Base-by-base conservation (phyloP, 2,113 vertebrate species). In the Nanorana parkeri region DNA sequence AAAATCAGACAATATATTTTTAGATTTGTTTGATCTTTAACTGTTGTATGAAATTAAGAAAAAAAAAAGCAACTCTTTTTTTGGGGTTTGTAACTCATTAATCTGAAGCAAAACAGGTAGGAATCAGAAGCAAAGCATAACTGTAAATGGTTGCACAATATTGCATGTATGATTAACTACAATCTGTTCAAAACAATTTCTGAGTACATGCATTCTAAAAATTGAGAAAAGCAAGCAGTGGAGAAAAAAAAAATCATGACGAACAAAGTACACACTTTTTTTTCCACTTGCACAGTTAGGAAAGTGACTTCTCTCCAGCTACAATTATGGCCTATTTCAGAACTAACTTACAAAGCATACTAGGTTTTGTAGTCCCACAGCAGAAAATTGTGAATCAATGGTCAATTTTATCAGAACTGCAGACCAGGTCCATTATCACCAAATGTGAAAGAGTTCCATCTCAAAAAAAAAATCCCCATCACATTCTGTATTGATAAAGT, bases 61-160 rank as follows among this genome's bases (percentile, higher is more conserved):
- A 68, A n/a, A 29, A 17, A 29, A 52, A 78, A 68, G 13, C 23
- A 28, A 78, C 21, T 23, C 11, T 13, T 54, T 23, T 71, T 61
- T 68, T 71, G 6, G 2, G 24, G 4, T n/a, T 80, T 26, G 68
- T 72, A 64, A 81, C 65, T 81, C 68, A 72, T 81, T 72, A 81
- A 81, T 72, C 78, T 26, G 17, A 24, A 51, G 19, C 29, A 80
- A 80, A 80, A 71, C 67, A 80, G 28, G 26, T 19, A 71, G 55
- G 8, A 71, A 71, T 71, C 51, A 68, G 54, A 17, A 68, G 54
- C 54, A 60, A 55, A 23, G 26, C 77, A 78, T 56, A 80, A 81
- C 68, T 72, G 68, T 81, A 81, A 72, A 67, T 81, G 68, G 78
- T 81, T 81, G 78, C 68, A 54, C 78, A 81, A 81, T 73, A 81